Conservation (phyloP, 2,797 vertebrate genomes). For the Synaphobranchus kaupii region DNA sequence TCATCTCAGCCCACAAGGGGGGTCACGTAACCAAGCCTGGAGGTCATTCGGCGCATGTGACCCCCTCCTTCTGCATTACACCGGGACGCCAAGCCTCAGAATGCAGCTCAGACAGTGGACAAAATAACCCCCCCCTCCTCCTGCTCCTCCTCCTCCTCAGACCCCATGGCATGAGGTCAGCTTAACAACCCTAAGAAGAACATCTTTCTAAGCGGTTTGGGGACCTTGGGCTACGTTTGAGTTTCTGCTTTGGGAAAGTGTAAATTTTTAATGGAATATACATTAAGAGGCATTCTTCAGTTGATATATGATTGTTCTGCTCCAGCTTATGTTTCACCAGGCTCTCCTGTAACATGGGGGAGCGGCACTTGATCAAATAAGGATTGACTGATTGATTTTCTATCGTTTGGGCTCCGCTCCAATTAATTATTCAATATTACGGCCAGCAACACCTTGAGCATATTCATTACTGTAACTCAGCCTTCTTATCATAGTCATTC, state of each 20-base stretch:
- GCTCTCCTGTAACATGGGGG: slow-evolving; percentile 36
- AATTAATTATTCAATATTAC: slow-evolving; percentile 73
- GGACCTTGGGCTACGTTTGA: slow-evolving; percentile 47
- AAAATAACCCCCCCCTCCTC: slow-evolving; percentile 39
- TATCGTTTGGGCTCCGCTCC: slow-evolving; percentile 59
- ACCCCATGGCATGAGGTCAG: slow-evolving; percentile 20
- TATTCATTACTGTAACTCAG: slow-evolving; percentile 67
- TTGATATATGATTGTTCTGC: slow-evolving; percentile 62
- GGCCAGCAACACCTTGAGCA: slow-evolving; percentile 65
- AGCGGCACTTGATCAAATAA: slow-evolving; percentile 49
- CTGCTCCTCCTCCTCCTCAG: slow-evolving; percentile 27
- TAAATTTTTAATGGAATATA: slow-evolving; percentile 77
- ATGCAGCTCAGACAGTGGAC: slow-evolving; percentile 47
- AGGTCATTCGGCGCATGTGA: slow-evolving; percentile 68
- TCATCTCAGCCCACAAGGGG: slow-evolving; percentile 68
- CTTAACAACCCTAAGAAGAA: slow-evolving; percentile 28
- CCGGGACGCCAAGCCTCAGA: slow-evolving; percentile 38
- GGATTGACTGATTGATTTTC: slow-evolving; percentile 72
- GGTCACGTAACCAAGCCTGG: slow-evolving; percentile 69
- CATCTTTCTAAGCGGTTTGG: slow-evolving; percentile 41
- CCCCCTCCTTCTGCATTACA: slow-evolving; percentile 47
- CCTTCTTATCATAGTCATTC: slow-evolving; percentile 46
- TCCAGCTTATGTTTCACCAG: slow-evolving; percentile 69
- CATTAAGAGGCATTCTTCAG: slow-evolving; percentile 70
- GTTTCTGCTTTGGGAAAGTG: slow-evolving; percentile 38